Evolutionary conservation across 1,140 invertebrate species (phyloP), one percentile per base, ranked within the genome.

Genomic region (Heterodera carotae): DNA sequence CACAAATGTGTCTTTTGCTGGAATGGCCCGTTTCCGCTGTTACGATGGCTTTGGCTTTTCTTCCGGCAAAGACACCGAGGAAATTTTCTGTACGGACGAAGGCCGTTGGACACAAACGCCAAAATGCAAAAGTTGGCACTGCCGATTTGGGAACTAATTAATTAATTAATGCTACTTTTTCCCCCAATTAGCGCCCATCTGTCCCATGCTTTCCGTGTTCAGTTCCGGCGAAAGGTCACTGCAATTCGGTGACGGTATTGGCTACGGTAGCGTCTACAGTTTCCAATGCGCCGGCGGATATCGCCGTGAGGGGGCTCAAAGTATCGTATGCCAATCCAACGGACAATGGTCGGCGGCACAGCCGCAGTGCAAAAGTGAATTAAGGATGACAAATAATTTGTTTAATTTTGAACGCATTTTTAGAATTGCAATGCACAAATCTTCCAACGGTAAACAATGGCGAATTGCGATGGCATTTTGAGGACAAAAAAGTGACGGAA

Each of bases 201-300:
- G 95, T 88, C 91, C 93, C n/a, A 91, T 94, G 2, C 89, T 98
- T 31, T 91, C 92, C 8, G 94, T 96, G 86, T 93, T 94, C 53
- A 91, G 93, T 0, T 93, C 95, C 86, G 93, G 94, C 18, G 94
- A 94, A 83, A 91, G 94, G 29, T 93, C 92, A 0, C 91, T 96
- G 53, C 89, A 96, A n/a, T 96, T 95, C 85, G 95, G 95, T 8
- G 93, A 94, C 31, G 95, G 94, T 53, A 91, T 94, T 79, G 95
- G 93, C 86, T 97, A 96, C 84, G 95, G 95, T 76, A 97, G 95
- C 0, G 95, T 98, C 84, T 93, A 97, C 7, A 90, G 94, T 73
- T 97, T 94, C 88, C 93, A 95, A 88, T 98, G 96, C 88, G 93
- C 95, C 83, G 92, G 94, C 10, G 96, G 96, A 0, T 98, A 96